Conservation (phyloP, 2,113 vertebrate species). For the Chunga burmeisteri region DNA sequence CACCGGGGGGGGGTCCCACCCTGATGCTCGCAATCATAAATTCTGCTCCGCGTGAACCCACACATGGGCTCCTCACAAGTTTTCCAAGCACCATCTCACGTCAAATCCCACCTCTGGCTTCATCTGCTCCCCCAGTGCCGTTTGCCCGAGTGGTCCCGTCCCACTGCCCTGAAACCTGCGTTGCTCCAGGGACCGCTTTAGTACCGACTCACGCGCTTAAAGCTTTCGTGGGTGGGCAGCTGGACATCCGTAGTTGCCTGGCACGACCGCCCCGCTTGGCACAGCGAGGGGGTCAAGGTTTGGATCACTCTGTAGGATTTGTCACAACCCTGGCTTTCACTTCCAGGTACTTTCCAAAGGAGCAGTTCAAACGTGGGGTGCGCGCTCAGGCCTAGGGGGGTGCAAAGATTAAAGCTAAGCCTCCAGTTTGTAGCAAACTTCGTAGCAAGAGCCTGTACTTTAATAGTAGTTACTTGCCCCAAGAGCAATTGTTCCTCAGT, state of each 20-base stretch:
- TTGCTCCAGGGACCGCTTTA: neutral
- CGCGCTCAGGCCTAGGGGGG: neutral
- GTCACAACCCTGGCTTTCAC: neutral
- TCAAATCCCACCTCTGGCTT: neutral
- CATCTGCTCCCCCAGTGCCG: neutral
- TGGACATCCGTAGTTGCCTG: neutral
- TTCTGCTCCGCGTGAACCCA: neutral
- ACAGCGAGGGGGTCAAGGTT: accelerated
- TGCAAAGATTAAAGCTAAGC: neutral
- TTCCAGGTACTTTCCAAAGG: neutral
- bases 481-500: neutral
- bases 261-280: neutral
- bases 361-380: neutral
- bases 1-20: accelerated
- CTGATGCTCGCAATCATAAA: neutral
- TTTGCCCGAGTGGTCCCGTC: neutral
- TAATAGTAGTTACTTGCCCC: neutral
- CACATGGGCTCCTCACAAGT: neutral
- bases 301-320: neutral
- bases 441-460: accelerated
- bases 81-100: neutral
- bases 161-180: accelerated
- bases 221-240: too few relatives aligned
- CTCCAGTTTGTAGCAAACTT: neutral
- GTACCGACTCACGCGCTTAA: accelerated